Conservation (phyloP, 1,140 invertebrate genomes). For the Teleopsis dalmanni region DNA sequence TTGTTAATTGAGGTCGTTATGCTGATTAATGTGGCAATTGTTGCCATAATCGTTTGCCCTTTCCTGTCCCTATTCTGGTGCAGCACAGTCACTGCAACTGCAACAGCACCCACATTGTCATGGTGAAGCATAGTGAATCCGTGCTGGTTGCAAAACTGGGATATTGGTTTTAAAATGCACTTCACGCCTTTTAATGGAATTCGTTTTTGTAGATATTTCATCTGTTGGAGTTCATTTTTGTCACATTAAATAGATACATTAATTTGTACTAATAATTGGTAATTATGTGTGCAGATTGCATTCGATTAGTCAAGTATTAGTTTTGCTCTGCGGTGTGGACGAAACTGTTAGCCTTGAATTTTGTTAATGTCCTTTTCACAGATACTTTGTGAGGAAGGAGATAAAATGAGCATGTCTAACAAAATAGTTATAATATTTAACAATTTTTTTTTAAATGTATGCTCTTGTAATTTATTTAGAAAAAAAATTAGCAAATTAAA, state of each 20-base stretch:
- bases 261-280: conserved; percentile 14
- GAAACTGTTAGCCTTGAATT: conserved; percentile 13
- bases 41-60: conserved; percentile 4
- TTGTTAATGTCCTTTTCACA: background rate
- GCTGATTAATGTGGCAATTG: conserved; percentile 32
- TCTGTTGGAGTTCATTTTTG: too few relatives aligned
- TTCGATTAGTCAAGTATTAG: conserved; percentile 11
- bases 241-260: conserved; percentile 8
- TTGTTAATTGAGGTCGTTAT: conserved; percentile 55
- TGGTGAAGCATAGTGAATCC: background rate
- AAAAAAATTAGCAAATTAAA: background rate
- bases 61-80: background rate
- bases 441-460: background rate
- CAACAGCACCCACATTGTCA: background rate
- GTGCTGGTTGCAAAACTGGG: conserved; percentile 4
- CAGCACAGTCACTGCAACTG: background rate
- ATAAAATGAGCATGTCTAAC: background rate
- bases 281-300: conserved; percentile 22
- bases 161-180: conserved; percentile 1
- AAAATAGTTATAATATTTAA: background rate
- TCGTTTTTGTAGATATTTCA: too few relatives aligned
- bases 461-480: background rate
- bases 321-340: conserved; percentile 10
- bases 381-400: background rate
- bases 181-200: too few relatives aligned